Base-by-base conservation (phyloP, 2,797 vertebrate species). In the Danio choprae region DNA sequence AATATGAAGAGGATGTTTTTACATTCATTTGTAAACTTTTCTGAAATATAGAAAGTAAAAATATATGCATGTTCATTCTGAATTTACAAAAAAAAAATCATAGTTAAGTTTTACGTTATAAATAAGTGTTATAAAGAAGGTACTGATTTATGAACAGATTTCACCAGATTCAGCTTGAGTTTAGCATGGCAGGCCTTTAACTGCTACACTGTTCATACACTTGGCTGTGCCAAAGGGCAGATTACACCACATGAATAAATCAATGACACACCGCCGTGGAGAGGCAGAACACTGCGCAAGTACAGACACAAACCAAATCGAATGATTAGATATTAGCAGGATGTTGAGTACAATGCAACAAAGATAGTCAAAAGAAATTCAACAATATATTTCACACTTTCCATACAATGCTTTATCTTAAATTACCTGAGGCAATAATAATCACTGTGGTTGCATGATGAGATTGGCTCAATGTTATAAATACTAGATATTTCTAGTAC, bases 171-270 rank as follows among this genome's bases (percentile, higher is more conserved):
- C 11, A 58, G 29, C 3, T 5, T 48, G 43, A 38, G 22, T 68
- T 44, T 4, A 44, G 10, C 62, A 38, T 29, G 8, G 15, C 29
- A 74, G 10, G 15, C 38, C 40, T 68, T 46, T 69, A 79, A 71
- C 6, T n/a, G 10, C 38, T 75, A 60, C 63, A 36, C 7, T 16
- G 53, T 29, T 60, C 12, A 48, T 13, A 51, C 4, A 53, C 38
- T 36, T 46, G 16, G 36, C 36, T 7, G 20, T 10, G 73, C 64
- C 72, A 63, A 56, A 56, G 60, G 67, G 44, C 20, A 64, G 15
- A 53, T 40, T 65, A 51, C 22, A 40, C 60, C 48, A 64, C 51
- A 73, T 77, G 43, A 77, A 68, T 53, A 62, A 82, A 79, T 78
- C 38, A 62, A 72, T 78, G 6, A 20, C 40, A 18, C 69, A 50